phyloP scores from a whole-genome alignment of 1,140 invertebrate species.

The Ganaspis sp. region DNA sequence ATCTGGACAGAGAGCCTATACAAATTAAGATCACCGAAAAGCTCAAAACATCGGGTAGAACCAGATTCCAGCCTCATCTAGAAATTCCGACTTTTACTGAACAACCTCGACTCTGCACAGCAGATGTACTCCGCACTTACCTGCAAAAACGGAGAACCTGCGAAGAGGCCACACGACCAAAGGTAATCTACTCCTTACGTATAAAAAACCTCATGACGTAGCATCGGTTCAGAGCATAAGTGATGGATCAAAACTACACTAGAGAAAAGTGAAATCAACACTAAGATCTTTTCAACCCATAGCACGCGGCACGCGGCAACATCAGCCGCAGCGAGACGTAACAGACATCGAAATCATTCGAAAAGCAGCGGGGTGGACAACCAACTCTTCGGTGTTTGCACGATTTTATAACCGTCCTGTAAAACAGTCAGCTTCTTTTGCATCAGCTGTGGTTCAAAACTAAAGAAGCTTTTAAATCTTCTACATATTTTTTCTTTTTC shows the following conservation, averaged over 20 bases:
- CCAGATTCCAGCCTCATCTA: slow-evolving; percentile 32
- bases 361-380: not conserved
- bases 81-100: slow-evolving; percentile 34
- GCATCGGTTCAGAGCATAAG: not conserved
- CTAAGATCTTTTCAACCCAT: not conserved
- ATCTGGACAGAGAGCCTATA: not conserved
- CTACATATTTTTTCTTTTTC: too few relatives aligned
- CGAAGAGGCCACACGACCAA: not conserved
- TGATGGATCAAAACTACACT: not conserved
- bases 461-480: too few relatives aligned
- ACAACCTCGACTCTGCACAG: slow-evolving; percentile 27
- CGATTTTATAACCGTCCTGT: slow-evolving; percentile 1
- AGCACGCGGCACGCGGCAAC: not conserved
- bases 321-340: not conserved
- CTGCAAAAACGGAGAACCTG: not conserved
- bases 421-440: not conserved
- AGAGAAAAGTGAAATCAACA: not conserved
- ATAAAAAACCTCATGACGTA: not conserved
- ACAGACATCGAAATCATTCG: not conserved
- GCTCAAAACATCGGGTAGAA: slow-evolving; percentile 40
- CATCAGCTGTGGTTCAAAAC: not conserved
- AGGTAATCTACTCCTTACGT: not conserved
- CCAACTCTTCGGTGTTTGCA: slow-evolving; percentile 33
- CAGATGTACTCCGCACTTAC: not conserved
- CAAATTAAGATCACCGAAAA: slow-evolving; percentile 37